Conservation (phyloP, 2,888 invertebrate species). For the Ptychoptera contaminata region DNA sequence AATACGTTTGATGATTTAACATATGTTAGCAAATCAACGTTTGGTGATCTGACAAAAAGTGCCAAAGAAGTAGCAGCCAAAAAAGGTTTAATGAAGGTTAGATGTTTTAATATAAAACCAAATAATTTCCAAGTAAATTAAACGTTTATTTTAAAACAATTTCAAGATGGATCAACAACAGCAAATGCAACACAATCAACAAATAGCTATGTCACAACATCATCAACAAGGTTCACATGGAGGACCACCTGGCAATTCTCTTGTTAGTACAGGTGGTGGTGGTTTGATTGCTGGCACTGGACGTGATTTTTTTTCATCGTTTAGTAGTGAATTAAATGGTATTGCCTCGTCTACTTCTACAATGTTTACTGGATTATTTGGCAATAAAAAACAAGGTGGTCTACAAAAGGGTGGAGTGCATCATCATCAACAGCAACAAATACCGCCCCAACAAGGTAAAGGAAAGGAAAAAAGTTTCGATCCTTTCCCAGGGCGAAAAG, state of each 20-base stretch:
- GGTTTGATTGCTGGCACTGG: slow-evolving; percentile 43
- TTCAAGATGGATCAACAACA: not conserved
- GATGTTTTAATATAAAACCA: no score
- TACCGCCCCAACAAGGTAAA: slow-evolving; percentile 19
- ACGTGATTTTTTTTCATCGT: slow-evolving; percentile 75
- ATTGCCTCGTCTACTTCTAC: slow-evolving; percentile 83
- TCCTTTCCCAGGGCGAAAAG: slow-evolving; percentile 65
- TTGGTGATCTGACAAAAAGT: slow-evolving; percentile 80
- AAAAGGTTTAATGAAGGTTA: slow-evolving; percentile 56
- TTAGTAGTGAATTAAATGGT: slow-evolving; percentile 85
- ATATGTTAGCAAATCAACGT: slow-evolving; percentile 76
- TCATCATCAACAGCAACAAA: slow-evolving; percentile 13
- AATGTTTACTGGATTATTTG: slow-evolving; percentile 90
- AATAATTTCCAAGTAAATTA: no score
- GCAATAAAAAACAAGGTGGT: slow-evolving; percentile 34
- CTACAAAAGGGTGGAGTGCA: slow-evolving; percentile 1
- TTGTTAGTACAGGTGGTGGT: slow-evolving; percentile 25
- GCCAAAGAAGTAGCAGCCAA: slow-evolving; percentile 79
- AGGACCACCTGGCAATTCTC: slow-evolving; percentile 17
- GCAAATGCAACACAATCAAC: not conserved
- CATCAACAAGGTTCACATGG: no score
- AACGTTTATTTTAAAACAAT: not conserved
- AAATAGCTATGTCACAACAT: not conserved
- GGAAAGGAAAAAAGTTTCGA: slow-evolving; percentile 40
- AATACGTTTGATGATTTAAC: slow-evolving; percentile 78